Evolutionary conservation across 2,113 vertebrate species (phyloP).

Genomic region (Elanus axillaris): DNA sequence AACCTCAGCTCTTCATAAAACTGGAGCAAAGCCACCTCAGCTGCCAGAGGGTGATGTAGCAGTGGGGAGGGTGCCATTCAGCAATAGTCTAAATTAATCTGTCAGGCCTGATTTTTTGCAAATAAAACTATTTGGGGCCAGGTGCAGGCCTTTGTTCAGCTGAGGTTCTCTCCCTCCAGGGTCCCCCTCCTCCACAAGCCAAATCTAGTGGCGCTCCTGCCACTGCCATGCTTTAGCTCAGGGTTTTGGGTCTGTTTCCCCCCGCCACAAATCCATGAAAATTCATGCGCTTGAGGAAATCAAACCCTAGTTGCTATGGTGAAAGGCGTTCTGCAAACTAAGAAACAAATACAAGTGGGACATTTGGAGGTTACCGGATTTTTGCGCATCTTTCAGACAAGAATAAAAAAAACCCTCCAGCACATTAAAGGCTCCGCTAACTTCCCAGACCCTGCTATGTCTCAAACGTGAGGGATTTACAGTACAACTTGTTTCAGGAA

Average conservation of each 20-base stretch:
- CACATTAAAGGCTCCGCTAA: background rate
- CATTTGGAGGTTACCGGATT: conserved; percentile 54
- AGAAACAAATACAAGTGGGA: conserved; percentile 58
- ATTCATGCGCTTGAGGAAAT: conserved; percentile 33
- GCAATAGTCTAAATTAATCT: background rate
- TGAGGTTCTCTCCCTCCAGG: background rate
- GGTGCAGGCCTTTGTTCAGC: background rate
- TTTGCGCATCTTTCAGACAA: background rate
- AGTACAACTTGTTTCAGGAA: background rate
- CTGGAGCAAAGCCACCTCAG: conserved; percentile 20
- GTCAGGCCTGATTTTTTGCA: background rate
- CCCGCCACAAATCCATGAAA: background rate
- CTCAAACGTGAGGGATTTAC: background rate
- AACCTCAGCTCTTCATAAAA: background rate
- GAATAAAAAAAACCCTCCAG: background rate
- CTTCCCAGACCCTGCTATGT: background rate
- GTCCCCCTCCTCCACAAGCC: background rate
- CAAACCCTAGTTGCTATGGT: conserved; percentile 59
- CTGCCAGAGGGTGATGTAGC: background rate
- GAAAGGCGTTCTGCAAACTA: conserved; percentile 56
- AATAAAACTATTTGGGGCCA: background rate
- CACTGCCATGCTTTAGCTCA: background rate
- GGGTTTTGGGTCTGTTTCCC: background rate
- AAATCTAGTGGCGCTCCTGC: background rate
- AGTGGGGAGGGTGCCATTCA: background rate